Conservation (phyloP, 2,797 vertebrate genomes). For the Falco berigora region DNA sequence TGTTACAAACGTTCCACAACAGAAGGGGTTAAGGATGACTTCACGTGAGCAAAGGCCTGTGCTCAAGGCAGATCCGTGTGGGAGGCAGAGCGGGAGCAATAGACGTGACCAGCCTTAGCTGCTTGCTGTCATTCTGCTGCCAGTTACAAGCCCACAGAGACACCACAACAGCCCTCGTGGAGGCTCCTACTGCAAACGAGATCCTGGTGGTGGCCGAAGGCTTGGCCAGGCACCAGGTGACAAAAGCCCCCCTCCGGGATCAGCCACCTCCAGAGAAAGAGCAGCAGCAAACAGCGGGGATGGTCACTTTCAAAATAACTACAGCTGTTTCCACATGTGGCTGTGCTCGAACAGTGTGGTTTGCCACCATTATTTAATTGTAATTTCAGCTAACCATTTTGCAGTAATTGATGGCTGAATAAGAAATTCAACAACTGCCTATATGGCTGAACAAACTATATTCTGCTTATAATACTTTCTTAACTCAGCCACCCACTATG, state of each 20-base stretch:
- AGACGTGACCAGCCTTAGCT: not conserved
- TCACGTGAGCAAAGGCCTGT: accelerated
- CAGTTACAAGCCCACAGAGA: not conserved
- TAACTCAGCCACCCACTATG: conserved; percentile 35
- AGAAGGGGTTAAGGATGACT: not conserved
- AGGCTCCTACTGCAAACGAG: not conserved
- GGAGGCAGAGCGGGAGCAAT: accelerated
- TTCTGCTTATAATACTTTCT: conserved; percentile 7
- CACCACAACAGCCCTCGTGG: accelerated
- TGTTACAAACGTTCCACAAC: accelerated
- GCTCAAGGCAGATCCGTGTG: accelerated
- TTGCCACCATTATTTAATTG: conserved; percentile 4
- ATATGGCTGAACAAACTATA: conserved; percentile 27
- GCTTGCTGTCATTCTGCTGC: not conserved
- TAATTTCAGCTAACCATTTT: conserved; percentile 26
- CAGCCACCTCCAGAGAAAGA: not conserved
- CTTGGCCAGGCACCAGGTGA: accelerated
- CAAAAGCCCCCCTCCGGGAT: not conserved
- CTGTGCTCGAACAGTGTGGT: not conserved
- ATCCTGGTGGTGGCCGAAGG: not conserved
- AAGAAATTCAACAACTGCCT: conserved; percentile 28
- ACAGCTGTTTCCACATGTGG: not conserved
- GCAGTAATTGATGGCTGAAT: conserved; percentile 3
- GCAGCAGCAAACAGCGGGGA: not conserved
- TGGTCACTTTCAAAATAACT: not conserved